Evolutionary conservation across 2,113 vertebrate genomes (phyloP).

Genomic region (Scopus umbretta): DNA sequence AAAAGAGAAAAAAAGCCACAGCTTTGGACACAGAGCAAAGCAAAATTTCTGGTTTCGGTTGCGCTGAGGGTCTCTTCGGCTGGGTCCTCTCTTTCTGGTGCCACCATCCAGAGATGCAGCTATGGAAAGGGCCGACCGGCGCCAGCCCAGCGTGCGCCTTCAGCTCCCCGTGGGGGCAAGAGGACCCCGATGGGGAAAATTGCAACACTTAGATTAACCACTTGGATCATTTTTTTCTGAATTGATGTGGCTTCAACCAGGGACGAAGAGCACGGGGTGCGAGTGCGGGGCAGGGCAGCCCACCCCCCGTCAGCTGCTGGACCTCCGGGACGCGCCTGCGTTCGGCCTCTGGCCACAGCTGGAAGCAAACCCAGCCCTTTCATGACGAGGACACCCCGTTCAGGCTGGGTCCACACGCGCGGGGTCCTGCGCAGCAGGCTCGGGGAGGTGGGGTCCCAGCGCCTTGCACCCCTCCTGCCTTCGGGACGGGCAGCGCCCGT

Average conservation of each 20-base stretch:
- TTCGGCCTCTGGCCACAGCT: background rate
- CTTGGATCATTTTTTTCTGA: background rate
- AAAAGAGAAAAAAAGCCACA: background rate
- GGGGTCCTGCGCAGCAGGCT: background rate
- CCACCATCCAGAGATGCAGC: background rate
- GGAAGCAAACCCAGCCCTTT: background rate
- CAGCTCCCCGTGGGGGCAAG: fast-evolving
- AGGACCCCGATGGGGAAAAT: background rate
- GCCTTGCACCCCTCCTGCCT: background rate
- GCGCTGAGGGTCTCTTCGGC: background rate
- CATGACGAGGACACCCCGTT: fast-evolving
- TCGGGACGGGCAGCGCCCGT: background rate
- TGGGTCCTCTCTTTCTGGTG: background rate
- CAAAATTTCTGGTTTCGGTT: background rate
- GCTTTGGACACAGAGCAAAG: background rate
- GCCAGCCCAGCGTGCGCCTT: background rate
- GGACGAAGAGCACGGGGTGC: fast-evolving
- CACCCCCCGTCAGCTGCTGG: background rate
- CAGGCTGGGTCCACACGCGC: too few relatives aligned
- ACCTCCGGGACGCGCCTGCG: fast-evolving
- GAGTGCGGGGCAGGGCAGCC: background rate
- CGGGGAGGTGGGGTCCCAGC: background rate
- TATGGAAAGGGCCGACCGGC: fast-evolving
- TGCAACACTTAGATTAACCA: background rate
- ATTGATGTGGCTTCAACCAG: background rate